A percentile compares a stretch with the other conserved stretches of the same genome.
phyloP scores from a whole-genome alignment of 2,888 invertebrate species.

The Chesias legatella region DNA sequence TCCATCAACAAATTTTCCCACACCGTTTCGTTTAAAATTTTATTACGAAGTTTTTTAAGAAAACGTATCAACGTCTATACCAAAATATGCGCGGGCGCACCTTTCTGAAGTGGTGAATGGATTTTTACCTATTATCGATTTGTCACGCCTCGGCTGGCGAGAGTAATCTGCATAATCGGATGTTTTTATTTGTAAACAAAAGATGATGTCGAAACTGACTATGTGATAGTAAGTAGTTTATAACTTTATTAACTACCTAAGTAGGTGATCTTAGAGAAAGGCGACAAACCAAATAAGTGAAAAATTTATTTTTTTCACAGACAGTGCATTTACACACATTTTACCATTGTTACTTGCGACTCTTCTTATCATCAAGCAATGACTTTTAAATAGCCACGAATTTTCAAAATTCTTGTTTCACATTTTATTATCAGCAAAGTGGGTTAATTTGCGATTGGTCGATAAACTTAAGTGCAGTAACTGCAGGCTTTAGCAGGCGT shows the following conservation, averaged over 20 bases:
- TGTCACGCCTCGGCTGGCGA: conserved; percentile 13
- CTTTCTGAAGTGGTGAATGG: conserved; percentile 21
- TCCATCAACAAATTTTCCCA: too few species aligned
- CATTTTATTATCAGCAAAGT: conserved; percentile 40
- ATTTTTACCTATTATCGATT: conserved; percentile 16
- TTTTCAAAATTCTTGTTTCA: conserved; percentile 25
- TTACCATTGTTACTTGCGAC: background rate
- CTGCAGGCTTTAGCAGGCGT: conserved; percentile 18
- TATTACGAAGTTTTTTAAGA: too few species aligned
- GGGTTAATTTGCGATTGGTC: conserved; percentile 43
- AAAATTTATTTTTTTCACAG: too few species aligned
- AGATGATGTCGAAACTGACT: background rate
- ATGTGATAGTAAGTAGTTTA: too few species aligned
- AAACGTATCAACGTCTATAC: too few species aligned
- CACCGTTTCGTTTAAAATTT: too few species aligned
- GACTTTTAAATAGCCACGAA: conserved; percentile 20
- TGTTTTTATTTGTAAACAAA: conserved; percentile 26
- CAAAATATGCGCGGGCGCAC: conserved; percentile 6
- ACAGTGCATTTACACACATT: background rate
- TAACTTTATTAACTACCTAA: too few species aligned
- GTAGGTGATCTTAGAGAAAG: too few species aligned
- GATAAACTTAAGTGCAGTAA: conserved; percentile 40
- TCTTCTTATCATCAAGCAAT: conserved; percentile 22
- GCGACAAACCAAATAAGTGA: too few species aligned
- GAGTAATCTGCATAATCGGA: conserved; percentile 22